phyloP scores from a whole-genome alignment of 2,797 vertebrate species.

The Chelmon rostratus region DNA sequence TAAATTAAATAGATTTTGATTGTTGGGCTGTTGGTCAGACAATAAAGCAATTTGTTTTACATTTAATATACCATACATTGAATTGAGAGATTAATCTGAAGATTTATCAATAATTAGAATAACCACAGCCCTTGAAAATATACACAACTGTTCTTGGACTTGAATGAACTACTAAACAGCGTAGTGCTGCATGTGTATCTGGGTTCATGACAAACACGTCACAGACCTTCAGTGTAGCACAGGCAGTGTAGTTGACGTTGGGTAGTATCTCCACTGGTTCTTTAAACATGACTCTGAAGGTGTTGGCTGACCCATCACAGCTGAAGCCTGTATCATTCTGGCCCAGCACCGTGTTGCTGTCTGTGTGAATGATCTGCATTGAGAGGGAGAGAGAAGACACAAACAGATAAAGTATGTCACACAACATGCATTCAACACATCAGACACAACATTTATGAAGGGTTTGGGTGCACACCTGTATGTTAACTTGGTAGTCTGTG shows the following conservation, averaged over 20 bases:
- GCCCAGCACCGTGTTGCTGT: slow-evolving; percentile 96
- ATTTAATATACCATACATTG: background rate
- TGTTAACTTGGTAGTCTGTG: slow-evolving; percentile 99
- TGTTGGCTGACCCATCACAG: slow-evolving; percentile 95
- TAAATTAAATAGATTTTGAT: background rate
- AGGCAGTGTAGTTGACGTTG: slow-evolving; percentile 96
- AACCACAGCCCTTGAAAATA: background rate
- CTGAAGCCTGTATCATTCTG: slow-evolving; percentile 98
- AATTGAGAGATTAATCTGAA: background rate
- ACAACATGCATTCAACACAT: background rate
- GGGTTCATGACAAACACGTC: background rate
- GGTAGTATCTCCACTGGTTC: slow-evolving; percentile 97
- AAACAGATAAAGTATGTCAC: background rate
- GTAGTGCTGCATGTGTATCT: background rate
- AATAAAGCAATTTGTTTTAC: too few relatives aligned
- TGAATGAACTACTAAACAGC: background rate
- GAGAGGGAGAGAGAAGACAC: slow-evolving; percentile 8
- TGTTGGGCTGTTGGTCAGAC: background rate
- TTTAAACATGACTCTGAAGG: slow-evolving; percentile 99
- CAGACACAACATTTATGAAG: background rate
- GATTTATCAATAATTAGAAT: background rate
- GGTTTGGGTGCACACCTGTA: slow-evolving; percentile 88
- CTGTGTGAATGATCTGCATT: slow-evolving; percentile 95
- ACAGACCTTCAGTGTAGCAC: slow-evolving; percentile 93
- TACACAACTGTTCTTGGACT: too few relatives aligned